Percentiles rank a stretch among this genome's conserved stretches.
phyloP scores from a whole-genome alignment of 2,888 invertebrate genomes.

The Willowsia nigromaculata region DNA sequence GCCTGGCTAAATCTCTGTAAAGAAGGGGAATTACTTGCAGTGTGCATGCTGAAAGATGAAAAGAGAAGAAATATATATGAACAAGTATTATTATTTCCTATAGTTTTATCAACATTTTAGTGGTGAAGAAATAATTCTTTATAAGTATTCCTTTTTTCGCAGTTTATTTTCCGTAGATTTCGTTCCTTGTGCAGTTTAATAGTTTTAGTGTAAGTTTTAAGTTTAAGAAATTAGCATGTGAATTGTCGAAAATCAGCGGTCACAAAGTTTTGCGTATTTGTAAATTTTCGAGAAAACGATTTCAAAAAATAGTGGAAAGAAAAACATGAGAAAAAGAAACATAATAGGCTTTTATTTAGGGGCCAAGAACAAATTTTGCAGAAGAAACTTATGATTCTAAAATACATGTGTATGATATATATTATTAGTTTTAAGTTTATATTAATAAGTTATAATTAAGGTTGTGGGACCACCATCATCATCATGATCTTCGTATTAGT shows the following conservation, averaged over 20 bases:
- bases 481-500: not conserved
- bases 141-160: not conserved
- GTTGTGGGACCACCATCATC: constrained; percentile 60
- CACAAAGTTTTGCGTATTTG: not conserved
- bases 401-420: not conserved
- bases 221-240: not conserved
- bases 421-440: not conserved
- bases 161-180: not conserved
- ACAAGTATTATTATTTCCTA: not conserved
- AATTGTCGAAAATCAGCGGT: not conserved
- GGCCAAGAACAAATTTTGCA: constrained; percentile 3
- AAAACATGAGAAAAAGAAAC: not conserved
- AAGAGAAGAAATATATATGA: not conserved
- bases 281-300: not conserved
- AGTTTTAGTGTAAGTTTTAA: not conserved
- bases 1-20: too few relatives aligned
- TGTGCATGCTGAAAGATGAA: not conserved
- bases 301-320: not conserved
- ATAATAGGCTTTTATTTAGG: not conserved
- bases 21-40: too few relatives aligned
- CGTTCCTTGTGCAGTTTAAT: not conserved
- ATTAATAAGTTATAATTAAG: not conserved
- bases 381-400: not conserved
- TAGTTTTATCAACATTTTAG: not conserved
- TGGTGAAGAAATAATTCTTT: not conserved